A percentile compares a stretch with the other conserved stretches of the same genome.
Conservation (phyloP, 2,797 vertebrate species). For the Otus scops region DNA sequence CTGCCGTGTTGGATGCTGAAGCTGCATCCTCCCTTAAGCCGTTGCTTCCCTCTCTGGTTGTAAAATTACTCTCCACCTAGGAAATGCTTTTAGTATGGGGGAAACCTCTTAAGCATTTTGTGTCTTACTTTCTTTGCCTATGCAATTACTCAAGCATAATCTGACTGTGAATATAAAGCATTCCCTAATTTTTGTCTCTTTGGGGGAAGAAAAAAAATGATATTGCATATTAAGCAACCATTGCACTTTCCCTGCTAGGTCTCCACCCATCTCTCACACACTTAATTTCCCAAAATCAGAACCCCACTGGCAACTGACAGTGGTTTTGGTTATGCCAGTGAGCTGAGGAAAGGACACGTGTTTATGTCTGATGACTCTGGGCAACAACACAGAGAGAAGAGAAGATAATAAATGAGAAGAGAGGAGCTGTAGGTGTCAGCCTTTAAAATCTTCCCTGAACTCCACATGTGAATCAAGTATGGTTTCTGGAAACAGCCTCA, state of each 20-base stretch:
- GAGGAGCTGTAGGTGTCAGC: not conserved
- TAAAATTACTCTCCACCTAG: not conserved
- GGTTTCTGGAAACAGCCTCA: not conserved
- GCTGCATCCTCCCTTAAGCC: not conserved
- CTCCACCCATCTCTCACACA: not conserved
- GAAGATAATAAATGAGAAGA: not conserved
- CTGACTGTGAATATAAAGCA: not conserved
- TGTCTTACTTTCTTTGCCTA: not conserved
- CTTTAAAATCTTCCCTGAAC: not conserved
- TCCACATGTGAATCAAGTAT: not conserved
- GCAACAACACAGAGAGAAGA: not conserved
- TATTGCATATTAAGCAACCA: not conserved
- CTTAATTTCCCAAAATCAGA: not conserved
- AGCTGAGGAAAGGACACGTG: not conserved
- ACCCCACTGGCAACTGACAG: not conserved
- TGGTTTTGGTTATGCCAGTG: not conserved
- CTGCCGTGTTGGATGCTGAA: not conserved
- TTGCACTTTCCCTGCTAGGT: not conserved
- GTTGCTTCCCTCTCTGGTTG: not conserved
- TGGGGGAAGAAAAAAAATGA: not conserved
- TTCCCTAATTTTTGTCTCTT: not conserved
- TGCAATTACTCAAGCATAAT: not conserved
- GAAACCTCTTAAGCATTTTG: not conserved
- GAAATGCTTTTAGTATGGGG: not conserved
- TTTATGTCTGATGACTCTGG: not conserved